Base-by-base conservation (phyloP, 1,140 invertebrate species). In the Stegodyphus mimosarum region DNA sequence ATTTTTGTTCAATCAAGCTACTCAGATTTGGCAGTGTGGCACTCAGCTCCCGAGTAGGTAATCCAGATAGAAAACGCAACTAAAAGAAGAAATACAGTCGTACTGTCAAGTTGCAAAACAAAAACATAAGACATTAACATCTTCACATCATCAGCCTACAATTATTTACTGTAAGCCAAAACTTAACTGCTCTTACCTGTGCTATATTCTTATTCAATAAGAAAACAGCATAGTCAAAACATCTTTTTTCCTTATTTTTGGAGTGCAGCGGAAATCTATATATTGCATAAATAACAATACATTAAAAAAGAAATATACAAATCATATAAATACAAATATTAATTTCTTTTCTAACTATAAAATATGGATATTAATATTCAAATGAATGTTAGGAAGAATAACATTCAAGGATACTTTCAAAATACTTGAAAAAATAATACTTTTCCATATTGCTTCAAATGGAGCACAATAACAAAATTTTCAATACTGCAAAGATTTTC, bases 191-290 rank as follows among this genome's bases (percentile, higher is more conserved):
- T 17, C 72, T 79, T 88, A 90, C 90, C 90, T 96, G 95, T 70
- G 95, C 94, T 87, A 97, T 95, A 90, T 96, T 96, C 91, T 96
- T 96, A 88, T 96, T 96, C n/a, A 97, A 90, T 18, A 97, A 90
- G 90, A 95, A 96, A 17, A 96, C 95, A 67, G 93, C 96, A 91
- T 96, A 96, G 88, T 94, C 93, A 91, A 94, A 96, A 88, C 93
- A 93, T 79, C 94, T 92, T 89, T 92, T 94, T 88, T 94, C 94
- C 90, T 94, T 95, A 49, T 94, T 94, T 90, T 94, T 93, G 17
- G 93, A 92, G 90, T 93, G 96, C 17, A 97, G 89, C 48, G 95
- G 95, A 91, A 96, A 96, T 75, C 87, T 75, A 53, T 3, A 76
- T 48, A 55, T 33, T 33, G 33, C 33, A 33, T 33, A 33, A 33